These are phyloP conservation scores for Chymomyza amoena DNA, from an alignment of 2,888 invertebrate species.

Conservation along the genomic window DNA sequence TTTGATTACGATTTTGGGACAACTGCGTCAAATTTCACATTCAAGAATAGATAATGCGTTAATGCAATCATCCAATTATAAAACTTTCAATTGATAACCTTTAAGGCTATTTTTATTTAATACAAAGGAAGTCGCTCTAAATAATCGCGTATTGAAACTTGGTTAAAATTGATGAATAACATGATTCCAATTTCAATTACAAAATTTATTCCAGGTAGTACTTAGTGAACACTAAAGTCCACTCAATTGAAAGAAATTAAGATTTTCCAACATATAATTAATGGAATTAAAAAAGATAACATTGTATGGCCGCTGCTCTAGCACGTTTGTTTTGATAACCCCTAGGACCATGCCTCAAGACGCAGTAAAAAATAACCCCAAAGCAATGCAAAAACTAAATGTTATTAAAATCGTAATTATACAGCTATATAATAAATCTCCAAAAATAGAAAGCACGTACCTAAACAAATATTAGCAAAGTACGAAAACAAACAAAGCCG, in stretches of 20 bases:
- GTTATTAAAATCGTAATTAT: conserved; percentile 64
- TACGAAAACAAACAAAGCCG: conserved; percentile 37
- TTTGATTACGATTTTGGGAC: too few species aligned
- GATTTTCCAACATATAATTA: too few species aligned
- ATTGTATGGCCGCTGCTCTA: neutral
- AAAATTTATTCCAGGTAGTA: too few species aligned
- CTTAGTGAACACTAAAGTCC: too few species aligned
- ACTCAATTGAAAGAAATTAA: too few species aligned
- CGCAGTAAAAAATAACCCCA: conserved; percentile 32
- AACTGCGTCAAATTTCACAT: neutral
- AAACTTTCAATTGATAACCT: too few species aligned
- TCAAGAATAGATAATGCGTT: too few species aligned
- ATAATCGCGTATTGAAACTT: too few species aligned
- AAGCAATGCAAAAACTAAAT: conserved; percentile 26
- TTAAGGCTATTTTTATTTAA: too few species aligned
- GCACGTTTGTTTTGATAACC: neutral
- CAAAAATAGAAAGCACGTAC: conserved; percentile 38
- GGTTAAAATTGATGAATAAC: neutral
- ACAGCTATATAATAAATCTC: conserved; percentile 42
- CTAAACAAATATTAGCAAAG: conserved; percentile 69
- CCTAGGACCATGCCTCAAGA: neutral
- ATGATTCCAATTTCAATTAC: neutral
- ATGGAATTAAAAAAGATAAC: too few species aligned
- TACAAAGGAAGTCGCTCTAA: too few species aligned
- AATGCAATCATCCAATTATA: neutral